A percentile compares a stretch with the other conserved stretches of the same genome.
These are phyloP conservation scores for Rhimphoctona megacephalus DNA, from an alignment of 2,888 invertebrate genomes.

Conservation along the genomic window DNA sequence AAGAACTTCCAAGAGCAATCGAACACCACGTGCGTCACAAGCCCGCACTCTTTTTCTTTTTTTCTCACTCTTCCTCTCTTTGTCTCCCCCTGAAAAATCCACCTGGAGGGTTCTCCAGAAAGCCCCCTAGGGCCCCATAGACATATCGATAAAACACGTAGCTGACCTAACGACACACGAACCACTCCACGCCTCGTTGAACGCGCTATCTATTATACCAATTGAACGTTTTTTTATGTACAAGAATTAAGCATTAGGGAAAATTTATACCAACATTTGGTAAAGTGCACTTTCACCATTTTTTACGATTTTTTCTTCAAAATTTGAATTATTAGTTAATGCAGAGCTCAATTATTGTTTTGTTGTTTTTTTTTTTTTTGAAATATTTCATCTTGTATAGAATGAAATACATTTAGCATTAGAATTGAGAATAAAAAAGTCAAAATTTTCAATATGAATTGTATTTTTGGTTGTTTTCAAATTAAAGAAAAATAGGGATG, in stretches of 20 bases:
- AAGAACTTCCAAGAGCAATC: constrained; percentile 1
- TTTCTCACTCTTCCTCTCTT: constrained; percentile 3
- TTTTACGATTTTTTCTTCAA: not conserved
- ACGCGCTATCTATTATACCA: constrained; percentile 12
- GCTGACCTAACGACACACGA: constrained; percentile 55
- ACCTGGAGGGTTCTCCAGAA: constrained; percentile 52
- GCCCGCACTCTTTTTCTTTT: not conserved
- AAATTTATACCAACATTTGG: not conserved
- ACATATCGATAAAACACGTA: constrained; percentile 59
- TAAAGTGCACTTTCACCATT: not conserved
- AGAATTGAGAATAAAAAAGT: not conserved
- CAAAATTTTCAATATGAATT: not conserved
- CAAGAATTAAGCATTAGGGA: not conserved
- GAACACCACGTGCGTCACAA: constrained; percentile 31
- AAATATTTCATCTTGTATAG: not conserved
- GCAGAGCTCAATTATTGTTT: not conserved
- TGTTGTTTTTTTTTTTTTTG: too few relatives aligned
- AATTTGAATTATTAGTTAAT: not conserved
- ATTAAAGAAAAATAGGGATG: not conserved
- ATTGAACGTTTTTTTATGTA: constrained; percentile 14
- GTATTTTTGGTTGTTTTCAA: not conserved
- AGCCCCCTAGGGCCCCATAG: not conserved
- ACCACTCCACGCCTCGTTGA: constrained; percentile 60
- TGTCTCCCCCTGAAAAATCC: constrained; percentile 25
- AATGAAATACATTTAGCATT: not conserved